These are phyloP conservation scores for Drosophila mojavensis DNA, from an alignment of 1,140 invertebrate genomes.

Conservation along the genomic window DNA sequence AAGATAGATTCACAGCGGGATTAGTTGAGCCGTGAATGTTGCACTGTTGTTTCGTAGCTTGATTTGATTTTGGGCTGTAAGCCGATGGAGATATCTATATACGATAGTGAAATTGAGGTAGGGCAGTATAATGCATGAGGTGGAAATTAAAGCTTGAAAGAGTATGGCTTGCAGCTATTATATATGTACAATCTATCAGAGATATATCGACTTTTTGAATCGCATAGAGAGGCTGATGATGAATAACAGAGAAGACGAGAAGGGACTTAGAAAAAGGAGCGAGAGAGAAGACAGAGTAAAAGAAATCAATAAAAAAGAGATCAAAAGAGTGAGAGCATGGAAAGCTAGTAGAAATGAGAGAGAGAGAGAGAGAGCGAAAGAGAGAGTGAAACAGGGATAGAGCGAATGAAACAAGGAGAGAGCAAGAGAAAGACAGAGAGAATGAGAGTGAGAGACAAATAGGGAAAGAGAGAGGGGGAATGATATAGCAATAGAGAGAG, in stretches of 20 bases:
- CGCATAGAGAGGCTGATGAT: not conserved
- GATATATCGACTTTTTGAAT: not conserved
- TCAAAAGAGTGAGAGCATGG: not conserved
- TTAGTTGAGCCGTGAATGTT: constrained; percentile 43
- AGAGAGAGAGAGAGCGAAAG: too few species aligned
- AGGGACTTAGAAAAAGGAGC: not conserved
- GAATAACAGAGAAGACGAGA: not conserved
- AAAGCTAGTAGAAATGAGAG: not conserved
- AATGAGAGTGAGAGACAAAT: too few species aligned
- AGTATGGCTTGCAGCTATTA: not conserved
- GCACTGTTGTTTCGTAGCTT: constrained; percentile 7
- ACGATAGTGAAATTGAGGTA: not conserved
- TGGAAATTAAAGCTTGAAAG: not conserved
- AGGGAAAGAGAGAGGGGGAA: too few species aligned
- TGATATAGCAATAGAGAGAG: too few species aligned
- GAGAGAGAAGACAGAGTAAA: not conserved
- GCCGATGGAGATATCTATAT: too few species aligned
- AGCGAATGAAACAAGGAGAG: not conserved
- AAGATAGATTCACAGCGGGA: constrained; percentile 26
- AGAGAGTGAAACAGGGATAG: not conserved
- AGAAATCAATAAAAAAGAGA: not conserved
- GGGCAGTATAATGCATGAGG: not conserved
- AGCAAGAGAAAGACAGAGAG: not conserved
- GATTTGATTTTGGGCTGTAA: constrained; percentile 12
- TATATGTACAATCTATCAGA: too few species aligned